These are phyloP conservation scores for Sphenodon punctatus DNA, from an alignment of 2,797 vertebrate genomes.

Conservation along the genomic window DNA sequence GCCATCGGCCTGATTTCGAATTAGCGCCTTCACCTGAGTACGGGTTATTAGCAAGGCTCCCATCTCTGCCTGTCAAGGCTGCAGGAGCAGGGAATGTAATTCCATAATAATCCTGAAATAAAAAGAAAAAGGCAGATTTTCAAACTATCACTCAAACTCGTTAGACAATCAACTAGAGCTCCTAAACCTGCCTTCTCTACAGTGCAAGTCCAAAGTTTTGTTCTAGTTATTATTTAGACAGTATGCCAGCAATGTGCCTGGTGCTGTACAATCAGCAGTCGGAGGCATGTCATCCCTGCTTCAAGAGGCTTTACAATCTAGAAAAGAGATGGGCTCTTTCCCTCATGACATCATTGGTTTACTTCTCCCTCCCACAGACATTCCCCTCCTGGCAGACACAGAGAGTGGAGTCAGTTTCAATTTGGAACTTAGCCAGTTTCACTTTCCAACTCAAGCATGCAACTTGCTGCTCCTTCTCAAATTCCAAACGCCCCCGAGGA, in stretches of 20 bases:
- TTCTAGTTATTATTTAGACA: too few relatives aligned
- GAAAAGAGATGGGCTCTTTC: too few relatives aligned
- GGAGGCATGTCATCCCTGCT: too few relatives aligned
- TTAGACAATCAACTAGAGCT: background rate
- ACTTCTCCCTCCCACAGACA: background rate
- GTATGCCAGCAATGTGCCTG: too few relatives aligned
- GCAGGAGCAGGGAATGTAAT: slow-evolving; percentile 95
- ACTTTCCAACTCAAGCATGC: slow-evolving; percentile 32
- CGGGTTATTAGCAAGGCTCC: slow-evolving; percentile 88
- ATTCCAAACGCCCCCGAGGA: background rate
- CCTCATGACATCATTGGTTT: too few relatives aligned
- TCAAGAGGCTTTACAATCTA: too few relatives aligned
- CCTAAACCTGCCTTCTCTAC: background rate
- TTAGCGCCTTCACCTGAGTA: slow-evolving; percentile 90
- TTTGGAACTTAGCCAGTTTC: background rate
- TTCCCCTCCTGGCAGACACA: too few relatives aligned
- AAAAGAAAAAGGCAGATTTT: background rate
- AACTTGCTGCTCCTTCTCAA: too few relatives aligned
- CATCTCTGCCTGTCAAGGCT: slow-evolving; percentile 90
- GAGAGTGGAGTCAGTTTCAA: rapidly evolving
- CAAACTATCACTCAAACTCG: background rate
- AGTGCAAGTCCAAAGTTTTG: too few relatives aligned
- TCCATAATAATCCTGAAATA: slow-evolving; percentile 94
- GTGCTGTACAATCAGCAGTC: too few relatives aligned
- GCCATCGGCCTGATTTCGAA: rapidly evolving